These are phyloP conservation scores for Avahi laniger DNA, from an alignment of 2,797 vertebrate genomes.

Conservation along the genomic window DNA sequence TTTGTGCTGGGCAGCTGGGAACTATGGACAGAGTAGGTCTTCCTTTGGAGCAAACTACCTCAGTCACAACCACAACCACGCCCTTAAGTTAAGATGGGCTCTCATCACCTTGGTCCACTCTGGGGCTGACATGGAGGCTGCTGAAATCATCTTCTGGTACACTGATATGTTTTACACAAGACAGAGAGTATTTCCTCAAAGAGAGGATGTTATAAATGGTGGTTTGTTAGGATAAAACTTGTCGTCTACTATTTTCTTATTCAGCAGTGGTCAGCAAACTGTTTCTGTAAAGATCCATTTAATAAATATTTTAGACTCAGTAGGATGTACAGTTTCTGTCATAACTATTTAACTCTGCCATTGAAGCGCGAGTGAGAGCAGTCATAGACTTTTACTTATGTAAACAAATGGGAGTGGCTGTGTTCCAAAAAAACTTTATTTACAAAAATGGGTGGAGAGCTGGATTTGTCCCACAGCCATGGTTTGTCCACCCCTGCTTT, in stretches of 20 bases:
- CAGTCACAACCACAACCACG: background rate
- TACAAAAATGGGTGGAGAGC: background rate
- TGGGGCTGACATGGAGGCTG: background rate
- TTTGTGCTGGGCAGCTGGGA: background rate
- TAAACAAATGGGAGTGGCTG: background rate
- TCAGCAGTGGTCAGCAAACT: background rate
- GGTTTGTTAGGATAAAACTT: background rate
- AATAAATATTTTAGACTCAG: background rate
- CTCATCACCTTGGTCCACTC: background rate
- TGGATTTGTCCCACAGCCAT: background rate
- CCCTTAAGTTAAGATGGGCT: background rate
- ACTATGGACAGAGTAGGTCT: background rate
- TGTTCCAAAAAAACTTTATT: constrained; percentile 4
- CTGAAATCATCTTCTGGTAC: background rate
- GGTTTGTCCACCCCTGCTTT: background rate
- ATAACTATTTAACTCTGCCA: background rate
- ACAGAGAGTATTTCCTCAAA: background rate
- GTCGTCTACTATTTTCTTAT: background rate
- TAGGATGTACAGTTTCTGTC: background rate
- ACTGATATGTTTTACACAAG: background rate
- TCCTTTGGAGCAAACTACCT: background rate
- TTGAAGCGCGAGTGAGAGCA: background rate
- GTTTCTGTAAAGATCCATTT: background rate
- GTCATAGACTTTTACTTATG: background rate
- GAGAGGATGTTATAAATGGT: background rate